Evolutionary conservation across 2,113 vertebrate genomes (phyloP), one percentile per base, ranked within the genome.

Genomic region (Gila orcuttii): DNA sequence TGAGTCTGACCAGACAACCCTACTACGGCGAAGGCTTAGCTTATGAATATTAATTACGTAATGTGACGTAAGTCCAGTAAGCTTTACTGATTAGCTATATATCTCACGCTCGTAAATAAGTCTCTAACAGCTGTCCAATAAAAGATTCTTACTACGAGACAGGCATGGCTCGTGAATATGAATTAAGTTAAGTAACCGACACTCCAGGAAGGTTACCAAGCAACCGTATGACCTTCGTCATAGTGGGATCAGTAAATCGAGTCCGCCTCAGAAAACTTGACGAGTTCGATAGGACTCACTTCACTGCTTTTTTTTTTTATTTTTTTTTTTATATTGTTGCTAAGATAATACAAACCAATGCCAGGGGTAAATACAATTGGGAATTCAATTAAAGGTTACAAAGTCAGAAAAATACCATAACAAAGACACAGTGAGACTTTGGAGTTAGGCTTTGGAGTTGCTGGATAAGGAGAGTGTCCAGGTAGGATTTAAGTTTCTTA

Each of bases 111-210:
- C n/a, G 79, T 28, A 62, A 45, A 80, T 64, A 64, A 45, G 13
- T 33, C 21, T n/a, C 52, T 2, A 23, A 42, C 3, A 23, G 10
- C 55, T 60, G 55, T 25, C 77, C 52, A 60, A 79, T 79, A 4
- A 60, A 36, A 21, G 0, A 60, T 25, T n/a, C 11, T 2, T 13
- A 47, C 7, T 45, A 42, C 6, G 23, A 6, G 23, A 2, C 10
- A 80, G 57, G 59, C 36, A 60, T 80, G 36, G 36, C 64, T 64
- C 6, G 28, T 80, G 15, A 79, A 79, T 62, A 42, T n/a, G n/a
- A 39, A 42, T 39, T 23, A 79, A 2, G 55, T n/a, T 4, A 9
- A 79, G 55, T 25, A 28, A 2, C 0, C 9, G 57, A 17, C 57
- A 10, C 57, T 9, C 55, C 17, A 8, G 12, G 6, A 28, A 45